These are phyloP conservation scores for Apodemus agrarius DNA, from an alignment of 2,797 vertebrate species.

Conservation along the genomic window DNA sequence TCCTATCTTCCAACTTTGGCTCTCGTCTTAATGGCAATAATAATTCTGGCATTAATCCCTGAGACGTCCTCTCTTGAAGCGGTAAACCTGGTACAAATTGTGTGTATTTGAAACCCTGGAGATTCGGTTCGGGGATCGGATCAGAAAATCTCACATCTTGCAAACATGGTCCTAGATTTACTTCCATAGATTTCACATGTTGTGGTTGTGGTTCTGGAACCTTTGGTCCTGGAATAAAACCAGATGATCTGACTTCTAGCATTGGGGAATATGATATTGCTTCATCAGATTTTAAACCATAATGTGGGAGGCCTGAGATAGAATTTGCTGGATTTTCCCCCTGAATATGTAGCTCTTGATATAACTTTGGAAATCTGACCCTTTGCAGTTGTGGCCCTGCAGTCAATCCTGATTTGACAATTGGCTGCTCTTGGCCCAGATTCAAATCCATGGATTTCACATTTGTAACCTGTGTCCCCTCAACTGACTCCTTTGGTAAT, in stretches of 20 bases:
- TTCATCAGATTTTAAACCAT: constrained; percentile 57
- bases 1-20: neutral
- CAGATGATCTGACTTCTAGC: constrained; percentile 45
- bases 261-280: neutral
- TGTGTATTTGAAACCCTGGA: neutral
- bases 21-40: constrained; percentile 32
- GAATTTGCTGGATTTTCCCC: constrained; percentile 32
- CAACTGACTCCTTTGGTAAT: neutral
- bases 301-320: neutral
- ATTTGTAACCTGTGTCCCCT: neutral
- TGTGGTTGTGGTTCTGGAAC: constrained; percentile 48
- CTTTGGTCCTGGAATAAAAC: constrained; percentile 14
- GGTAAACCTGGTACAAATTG: neutral
- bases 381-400: constrained; percentile 52
- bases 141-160: constrained; percentile 59
- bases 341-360: constrained; percentile 24
- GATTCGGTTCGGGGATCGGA: neutral
- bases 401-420: neutral
- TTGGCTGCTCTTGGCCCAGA: neutral
- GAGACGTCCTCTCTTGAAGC: neutral
- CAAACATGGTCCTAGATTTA: constrained; percentile 35
- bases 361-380: constrained; percentile 59
- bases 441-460: constrained; percentile 37
- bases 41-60: constrained; percentile 5
- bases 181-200: neutral